Evolutionary conservation across 2,888 invertebrate species (phyloP).

Genomic region (Chaitophorus viminalis): DNA sequence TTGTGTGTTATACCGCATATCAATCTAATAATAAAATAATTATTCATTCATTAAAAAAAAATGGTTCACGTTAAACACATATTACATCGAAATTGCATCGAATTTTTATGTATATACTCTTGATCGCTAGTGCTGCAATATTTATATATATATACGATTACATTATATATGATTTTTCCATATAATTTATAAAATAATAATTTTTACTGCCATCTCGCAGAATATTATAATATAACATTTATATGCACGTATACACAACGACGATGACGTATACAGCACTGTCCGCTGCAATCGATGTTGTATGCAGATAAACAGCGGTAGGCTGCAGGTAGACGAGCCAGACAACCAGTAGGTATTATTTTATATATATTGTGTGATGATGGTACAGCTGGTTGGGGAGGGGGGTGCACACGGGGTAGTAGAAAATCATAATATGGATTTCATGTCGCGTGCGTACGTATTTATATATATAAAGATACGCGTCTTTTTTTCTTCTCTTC

Average conservation of each 20-base stretch:
- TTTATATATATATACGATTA: no score
- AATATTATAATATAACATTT: not conserved
- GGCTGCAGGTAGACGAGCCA: not conserved
- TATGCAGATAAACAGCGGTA: not conserved
- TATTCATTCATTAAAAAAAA: no score
- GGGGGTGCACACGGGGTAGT: not conserved
- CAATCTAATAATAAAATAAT: no score
- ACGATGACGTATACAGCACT: not conserved
- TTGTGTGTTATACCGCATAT: no score
- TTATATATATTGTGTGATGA: not conserved
- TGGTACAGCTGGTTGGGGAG: not conserved
- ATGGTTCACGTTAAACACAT: no score
- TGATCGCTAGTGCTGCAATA: no score
- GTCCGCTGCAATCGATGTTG: not conserved
- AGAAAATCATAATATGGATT: not conserved
- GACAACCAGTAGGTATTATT: not conserved
- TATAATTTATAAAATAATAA: not conserved
- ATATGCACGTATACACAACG: not conserved
- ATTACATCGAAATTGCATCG: no score
- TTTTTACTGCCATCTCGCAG: not conserved
- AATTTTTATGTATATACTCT: no score
- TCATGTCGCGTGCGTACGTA: not conserved
- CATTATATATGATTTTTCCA: no score
- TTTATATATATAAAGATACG: no score
- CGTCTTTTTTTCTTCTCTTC: not conserved